These are phyloP conservation scores for Sarcophaga rosellei DNA, from an alignment of 2,888 invertebrate species.

Conservation along the genomic window DNA sequence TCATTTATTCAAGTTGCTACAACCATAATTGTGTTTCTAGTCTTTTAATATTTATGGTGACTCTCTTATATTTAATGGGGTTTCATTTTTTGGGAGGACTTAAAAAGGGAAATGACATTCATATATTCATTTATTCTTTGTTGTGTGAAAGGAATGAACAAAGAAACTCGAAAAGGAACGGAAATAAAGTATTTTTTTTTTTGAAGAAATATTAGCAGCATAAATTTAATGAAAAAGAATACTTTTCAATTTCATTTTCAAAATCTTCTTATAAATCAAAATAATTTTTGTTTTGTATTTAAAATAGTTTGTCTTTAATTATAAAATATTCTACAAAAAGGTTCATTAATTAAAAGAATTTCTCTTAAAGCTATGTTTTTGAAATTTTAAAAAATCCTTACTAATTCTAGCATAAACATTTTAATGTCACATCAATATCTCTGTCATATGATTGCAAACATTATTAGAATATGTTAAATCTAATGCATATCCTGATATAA, in stretches of 20 bases:
- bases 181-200: background rate
- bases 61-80: background rate
- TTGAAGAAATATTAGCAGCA: background rate
- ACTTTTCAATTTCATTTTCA: too few relatives aligned
- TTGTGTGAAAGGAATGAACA: background rate
- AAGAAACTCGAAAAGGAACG: background rate
- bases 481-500: conserved; percentile 11
- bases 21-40: background rate
- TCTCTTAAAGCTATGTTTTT: too few relatives aligned
- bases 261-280: too few relatives aligned
- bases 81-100: background rate
- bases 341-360: too few relatives aligned
- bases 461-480: conserved; percentile 39
- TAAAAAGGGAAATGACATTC: conserved; percentile 9
- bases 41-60: conserved; percentile 1
- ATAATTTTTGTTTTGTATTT: too few relatives aligned
- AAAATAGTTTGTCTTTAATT: too few relatives aligned
- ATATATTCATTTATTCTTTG: background rate
- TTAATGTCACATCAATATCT: conserved; percentile 28
- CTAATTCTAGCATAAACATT: too few relatives aligned
- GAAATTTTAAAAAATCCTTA: too few relatives aligned
- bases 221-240: too few relatives aligned
- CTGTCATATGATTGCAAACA: conserved; percentile 39
- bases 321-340: too few relatives aligned
- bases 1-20: too few relatives aligned